Evolutionary conservation across 2,113 vertebrate genomes (phyloP), one percentile per base, ranked within the genome.

Genomic region (Falco punctatus): DNA sequence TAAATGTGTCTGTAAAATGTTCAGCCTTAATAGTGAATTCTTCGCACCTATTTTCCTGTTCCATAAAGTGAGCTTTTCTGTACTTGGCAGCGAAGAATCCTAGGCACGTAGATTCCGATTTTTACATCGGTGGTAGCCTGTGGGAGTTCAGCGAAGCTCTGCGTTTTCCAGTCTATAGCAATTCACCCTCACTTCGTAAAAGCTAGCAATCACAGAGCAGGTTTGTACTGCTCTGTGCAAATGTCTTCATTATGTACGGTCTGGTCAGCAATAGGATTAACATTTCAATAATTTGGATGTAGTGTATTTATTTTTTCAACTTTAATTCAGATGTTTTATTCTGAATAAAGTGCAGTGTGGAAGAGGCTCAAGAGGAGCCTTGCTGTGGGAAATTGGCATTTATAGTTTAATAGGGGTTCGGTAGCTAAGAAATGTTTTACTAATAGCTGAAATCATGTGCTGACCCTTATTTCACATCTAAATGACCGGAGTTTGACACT

Each of bases 381-480:
- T 81, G 49, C 69, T 95, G 91, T 95, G 93, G 86, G 95, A 95
- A 96, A 87, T 26, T 75, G 62, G 30, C 20, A 1, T 89, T 90
- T 72, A 11, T 48, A 83, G 72, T 86, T 97, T 94, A 93, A 64
- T 11, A 27, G 90, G 27, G 48, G 33, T 84, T 97, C 85, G 93
- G 28, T 96, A 92, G 83, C 86, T 97, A 71, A 86, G 55, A 94
- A 94, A 46, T 82, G 78, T 85, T 92, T 95, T 67, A 75, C 64
- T 97, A 97, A 97, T 88, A 96, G 95, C 88, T 96, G 90, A 82
- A 92, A 88, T 90, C 51, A 90, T 96, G 95, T 92, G 69, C 91
- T 98, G 98, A 98, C 98, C 98, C 93, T 96, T 92, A 96, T 95
- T 98, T 98, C 98, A 98, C 98, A 98, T 98, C 93, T 89, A 96